A percentile compares a stretch with the other conserved stretches of the same genome.
These are phyloP conservation scores for Eledona agricola DNA, from an alignment of 2,888 invertebrate genomes.

Conservation along the genomic window DNA sequence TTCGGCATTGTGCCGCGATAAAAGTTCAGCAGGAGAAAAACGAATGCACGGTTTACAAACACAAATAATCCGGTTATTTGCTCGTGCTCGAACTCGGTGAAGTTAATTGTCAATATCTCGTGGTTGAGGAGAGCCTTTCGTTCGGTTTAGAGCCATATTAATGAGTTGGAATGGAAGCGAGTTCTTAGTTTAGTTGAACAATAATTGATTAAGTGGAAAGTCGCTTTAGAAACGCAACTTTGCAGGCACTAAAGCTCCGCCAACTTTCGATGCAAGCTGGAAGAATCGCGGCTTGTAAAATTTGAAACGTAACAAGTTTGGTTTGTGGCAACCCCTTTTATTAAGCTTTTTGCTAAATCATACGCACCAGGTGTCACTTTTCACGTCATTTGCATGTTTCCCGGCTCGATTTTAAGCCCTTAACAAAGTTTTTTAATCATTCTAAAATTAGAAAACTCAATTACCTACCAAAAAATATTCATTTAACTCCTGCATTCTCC, in stretches of 20 bases:
- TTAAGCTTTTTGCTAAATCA: conserved; percentile 14
- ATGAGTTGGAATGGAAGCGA: conserved; percentile 34
- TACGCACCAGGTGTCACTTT: conserved; percentile 30
- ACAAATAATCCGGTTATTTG: conserved; percentile 24
- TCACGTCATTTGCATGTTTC: conserved; percentile 20
- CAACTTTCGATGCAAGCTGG: conserved; percentile 31
- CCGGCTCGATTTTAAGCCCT: conserved; percentile 2
- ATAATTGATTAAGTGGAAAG: conserved; percentile 37
- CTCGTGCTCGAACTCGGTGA: conserved; percentile 13
- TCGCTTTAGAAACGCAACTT: conserved; percentile 34
- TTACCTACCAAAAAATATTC: neutral
- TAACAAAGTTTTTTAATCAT: conserved; percentile 19
- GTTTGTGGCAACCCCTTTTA: conserved; percentile 9
- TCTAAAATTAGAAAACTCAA: neutral
- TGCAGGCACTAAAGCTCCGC: conserved; percentile 30
- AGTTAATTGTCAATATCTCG: conserved; percentile 34
- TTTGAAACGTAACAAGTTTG: conserved; percentile 32
- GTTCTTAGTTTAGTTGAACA: conserved; percentile 31
- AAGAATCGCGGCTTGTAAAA: conserved; percentile 33
- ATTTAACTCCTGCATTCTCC: neutral
- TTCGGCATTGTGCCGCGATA: conserved; percentile 1
- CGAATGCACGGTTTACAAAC: conserved; percentile 21
- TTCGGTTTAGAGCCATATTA: conserved; percentile 24
- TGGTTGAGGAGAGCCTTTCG: conserved; percentile 23
- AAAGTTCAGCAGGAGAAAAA: conserved; percentile 1